phyloP scores from a whole-genome alignment of 1,140 invertebrate genomes.

The Macrobrachium nipponense region DNA sequence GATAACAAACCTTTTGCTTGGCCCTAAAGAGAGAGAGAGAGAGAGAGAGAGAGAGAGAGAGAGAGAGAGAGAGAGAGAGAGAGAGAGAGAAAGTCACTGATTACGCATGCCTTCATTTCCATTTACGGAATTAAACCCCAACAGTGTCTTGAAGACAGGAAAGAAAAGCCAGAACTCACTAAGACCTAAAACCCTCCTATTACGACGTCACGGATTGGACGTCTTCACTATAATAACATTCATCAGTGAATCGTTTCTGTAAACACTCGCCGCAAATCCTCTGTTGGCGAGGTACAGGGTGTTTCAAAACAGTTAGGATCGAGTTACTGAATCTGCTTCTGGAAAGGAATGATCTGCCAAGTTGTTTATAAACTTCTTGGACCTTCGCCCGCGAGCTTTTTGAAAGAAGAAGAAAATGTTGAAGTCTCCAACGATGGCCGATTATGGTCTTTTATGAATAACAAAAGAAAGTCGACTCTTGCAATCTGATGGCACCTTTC shows the following conservation, averaged over 20 bases:
- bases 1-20: not conserved
- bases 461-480: not conserved
- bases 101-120: not conserved
- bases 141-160: no score
- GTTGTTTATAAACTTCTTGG: not conserved
- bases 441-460: not conserved
- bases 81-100: not conserved
- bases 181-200: not conserved
- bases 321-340: no score
- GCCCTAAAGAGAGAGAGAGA: no score
- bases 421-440: not conserved
- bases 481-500: no score
- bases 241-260: no score
- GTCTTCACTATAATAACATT: no score
- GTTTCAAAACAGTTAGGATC: no score
- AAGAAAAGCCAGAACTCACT: no score
- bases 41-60: slow-evolving; percentile 27
- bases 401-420: slow-evolving; percentile 5
- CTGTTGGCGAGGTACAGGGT: no score
- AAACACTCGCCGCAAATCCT: no score
- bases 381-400: not conserved
- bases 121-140: not conserved
- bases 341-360: no score
- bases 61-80: slow-evolving; percentile 41
- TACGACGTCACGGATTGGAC: not conserved